Evolutionary conservation across 1,140 invertebrate genomes (phyloP).

Genomic region (Potamilus streckersoni): DNA sequence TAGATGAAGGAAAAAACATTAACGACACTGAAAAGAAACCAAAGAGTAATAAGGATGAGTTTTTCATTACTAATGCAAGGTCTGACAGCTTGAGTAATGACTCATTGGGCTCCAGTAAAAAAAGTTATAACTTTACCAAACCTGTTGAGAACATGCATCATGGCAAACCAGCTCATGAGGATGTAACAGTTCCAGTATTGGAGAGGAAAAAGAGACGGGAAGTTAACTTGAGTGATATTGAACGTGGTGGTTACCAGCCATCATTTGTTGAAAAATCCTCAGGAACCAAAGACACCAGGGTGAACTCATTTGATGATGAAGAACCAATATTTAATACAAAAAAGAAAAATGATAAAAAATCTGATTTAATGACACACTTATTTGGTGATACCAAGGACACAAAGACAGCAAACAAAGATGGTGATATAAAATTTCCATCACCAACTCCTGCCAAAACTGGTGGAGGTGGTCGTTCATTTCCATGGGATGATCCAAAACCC

Average conservation of each 20-base stretch:
- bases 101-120: conserved; percentile 26
- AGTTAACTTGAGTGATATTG: conserved; percentile 30
- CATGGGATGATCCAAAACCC: conserved; percentile 37
- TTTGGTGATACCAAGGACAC: conserved; percentile 38
- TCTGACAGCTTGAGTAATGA: conserved; percentile 19
- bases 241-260: conserved; percentile 49
- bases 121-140: conserved; percentile 47
- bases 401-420: conserved; percentile 14
- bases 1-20: conserved; percentile 36
- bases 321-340: not conserved
- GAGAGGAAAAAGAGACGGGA: conserved; percentile 16
- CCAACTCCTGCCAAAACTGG: conserved; percentile 9
- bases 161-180: conserved; percentile 51
- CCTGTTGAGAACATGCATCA: conserved; percentile 53
- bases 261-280: conserved; percentile 32
- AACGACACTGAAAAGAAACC: conserved; percentile 15
- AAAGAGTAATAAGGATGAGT: conserved; percentile 22
- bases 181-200: conserved; percentile 25
- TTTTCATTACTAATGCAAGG: conserved; percentile 17
- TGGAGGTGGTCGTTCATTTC: conserved; percentile 32
- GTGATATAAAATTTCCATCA: conserved; percentile 31
- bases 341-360: conserved; percentile 35
- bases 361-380: conserved; percentile 46
- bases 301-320: not conserved
- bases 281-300: conserved; percentile 10